Conservation (phyloP, 2,888 invertebrate species). For the Cotesia congregata region DNA sequence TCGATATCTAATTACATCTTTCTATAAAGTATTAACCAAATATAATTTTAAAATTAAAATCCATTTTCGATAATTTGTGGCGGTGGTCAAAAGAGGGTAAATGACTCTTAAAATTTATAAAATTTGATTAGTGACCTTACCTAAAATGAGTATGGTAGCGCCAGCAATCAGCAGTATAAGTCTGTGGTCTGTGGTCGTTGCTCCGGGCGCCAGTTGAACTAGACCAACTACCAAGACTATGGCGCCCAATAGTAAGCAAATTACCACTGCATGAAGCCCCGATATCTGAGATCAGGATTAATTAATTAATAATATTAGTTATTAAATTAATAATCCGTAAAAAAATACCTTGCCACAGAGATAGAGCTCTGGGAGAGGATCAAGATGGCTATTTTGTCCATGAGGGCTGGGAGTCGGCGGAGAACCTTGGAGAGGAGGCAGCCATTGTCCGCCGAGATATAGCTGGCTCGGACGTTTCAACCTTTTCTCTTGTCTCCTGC, state of each 20-base stretch:
- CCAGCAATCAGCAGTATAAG: slow-evolving; percentile 81
- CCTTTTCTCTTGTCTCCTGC: slow-evolving; percentile 81
- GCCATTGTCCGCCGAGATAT: slow-evolving; percentile 77
- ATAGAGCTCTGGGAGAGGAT: slow-evolving; percentile 78
- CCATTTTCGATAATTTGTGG: too few species aligned
- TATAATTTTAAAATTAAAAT: too few species aligned
- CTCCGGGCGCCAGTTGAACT: slow-evolving; percentile 83
- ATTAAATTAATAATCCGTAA: not conserved
- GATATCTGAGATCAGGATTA: slow-evolving; percentile 74
- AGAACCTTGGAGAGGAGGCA: slow-evolving; percentile 75
- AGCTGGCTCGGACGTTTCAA: slow-evolving; percentile 75
- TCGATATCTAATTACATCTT: too few species aligned
- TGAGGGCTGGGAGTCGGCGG: slow-evolving; percentile 77
- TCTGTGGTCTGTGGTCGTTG: slow-evolving; percentile 83
- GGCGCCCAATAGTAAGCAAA: slow-evolving; percentile 81
- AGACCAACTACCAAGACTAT: slow-evolving; percentile 83
- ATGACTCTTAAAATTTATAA: too few species aligned
- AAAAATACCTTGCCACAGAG: slow-evolving; percentile 79
- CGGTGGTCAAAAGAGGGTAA: too few species aligned
- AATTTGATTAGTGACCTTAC: slow-evolving; percentile 58
- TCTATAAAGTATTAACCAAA: too few species aligned
- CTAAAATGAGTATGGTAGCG: slow-evolving; percentile 76
- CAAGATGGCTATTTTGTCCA: slow-evolving; percentile 72
- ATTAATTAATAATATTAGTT: slow-evolving; percentile 7
- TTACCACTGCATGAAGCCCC: slow-evolving; percentile 81